Evolutionary conservation across 1,140 invertebrate genomes (phyloP).

Genomic region (Adelges cooleyi): DNA sequence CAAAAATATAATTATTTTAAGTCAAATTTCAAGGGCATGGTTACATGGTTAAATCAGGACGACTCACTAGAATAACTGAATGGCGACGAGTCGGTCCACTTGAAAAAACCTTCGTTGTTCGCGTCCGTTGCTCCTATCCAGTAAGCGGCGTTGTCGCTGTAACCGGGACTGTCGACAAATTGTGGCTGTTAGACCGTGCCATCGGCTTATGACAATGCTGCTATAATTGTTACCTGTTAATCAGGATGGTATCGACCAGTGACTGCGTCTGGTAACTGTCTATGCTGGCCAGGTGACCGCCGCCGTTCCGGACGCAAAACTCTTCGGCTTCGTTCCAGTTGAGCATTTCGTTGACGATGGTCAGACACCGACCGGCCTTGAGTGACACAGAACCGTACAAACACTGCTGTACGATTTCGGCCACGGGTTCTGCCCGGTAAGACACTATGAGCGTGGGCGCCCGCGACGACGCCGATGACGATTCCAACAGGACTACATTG

Average conservation of each 20-base stretch:
- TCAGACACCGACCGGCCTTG: constrained; percentile 45
- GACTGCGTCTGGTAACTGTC: constrained; percentile 48
- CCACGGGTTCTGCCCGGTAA: constrained; percentile 31
- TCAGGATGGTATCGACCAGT: constrained; percentile 46
- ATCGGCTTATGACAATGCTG: no score
- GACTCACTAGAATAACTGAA: constrained; percentile 63
- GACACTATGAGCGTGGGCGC: constrained; percentile 27
- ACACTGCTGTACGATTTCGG: constrained; percentile 33
- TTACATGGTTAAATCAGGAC: no score
- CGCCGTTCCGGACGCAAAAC: constrained; percentile 45
- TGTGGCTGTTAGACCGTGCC: no score
- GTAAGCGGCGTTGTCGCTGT: constrained; percentile 51
- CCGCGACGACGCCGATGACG: constrained; percentile 24
- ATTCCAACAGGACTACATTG: constrained; percentile 42
- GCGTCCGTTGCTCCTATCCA: constrained; percentile 67
- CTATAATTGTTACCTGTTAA: constrained; percentile 43
- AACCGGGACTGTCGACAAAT: constrained; percentile 43
- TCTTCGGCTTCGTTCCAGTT: constrained; percentile 53
- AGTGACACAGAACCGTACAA: constrained; percentile 44
- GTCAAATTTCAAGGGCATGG: no score
- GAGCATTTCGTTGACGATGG: constrained; percentile 45
- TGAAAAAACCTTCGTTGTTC: constrained; percentile 58
- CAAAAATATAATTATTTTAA: no score
- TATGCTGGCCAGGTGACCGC: constrained; percentile 54
- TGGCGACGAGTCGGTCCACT: constrained; percentile 59